Evolutionary conservation across 2,797 vertebrate genomes (phyloP).

Genomic region (Falco berigora): DNA sequence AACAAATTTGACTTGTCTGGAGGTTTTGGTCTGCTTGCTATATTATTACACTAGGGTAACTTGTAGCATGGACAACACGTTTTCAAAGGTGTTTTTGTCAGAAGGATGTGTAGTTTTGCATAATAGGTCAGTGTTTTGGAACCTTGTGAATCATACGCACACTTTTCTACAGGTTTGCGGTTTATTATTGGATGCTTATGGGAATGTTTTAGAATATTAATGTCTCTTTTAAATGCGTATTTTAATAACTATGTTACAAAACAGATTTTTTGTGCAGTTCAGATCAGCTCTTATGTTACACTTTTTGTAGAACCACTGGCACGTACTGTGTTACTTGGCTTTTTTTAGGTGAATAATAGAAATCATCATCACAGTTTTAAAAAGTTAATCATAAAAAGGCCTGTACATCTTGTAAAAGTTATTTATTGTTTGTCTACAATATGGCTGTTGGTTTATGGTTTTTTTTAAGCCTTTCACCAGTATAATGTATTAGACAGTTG

Average conservation of each 20-base stretch:
- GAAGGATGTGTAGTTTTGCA: background rate
- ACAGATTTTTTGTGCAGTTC: background rate
- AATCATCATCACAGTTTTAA: background rate
- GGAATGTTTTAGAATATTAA: background rate
- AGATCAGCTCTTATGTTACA: background rate
- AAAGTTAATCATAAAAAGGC: background rate
- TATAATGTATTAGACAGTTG: background rate
- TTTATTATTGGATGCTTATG: background rate
- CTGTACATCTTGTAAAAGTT: background rate
- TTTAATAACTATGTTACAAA: background rate
- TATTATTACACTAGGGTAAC: background rate
- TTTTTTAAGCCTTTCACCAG: background rate
- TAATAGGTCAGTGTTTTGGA: background rate
- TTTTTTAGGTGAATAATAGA: background rate
- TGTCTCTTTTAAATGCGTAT: background rate
- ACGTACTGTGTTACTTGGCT: background rate
- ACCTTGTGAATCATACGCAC: background rate
- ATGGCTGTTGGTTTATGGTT: background rate
- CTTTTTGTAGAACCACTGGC: background rate
- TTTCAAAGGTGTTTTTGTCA: background rate
- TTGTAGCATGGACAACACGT: background rate
- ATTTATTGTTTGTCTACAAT: background rate
- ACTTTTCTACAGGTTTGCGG: background rate
- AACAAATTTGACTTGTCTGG: background rate
- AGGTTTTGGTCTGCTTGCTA: background rate